A percentile compares a stretch with the other conserved stretches of the same genome.
These are phyloP conservation scores for Plagodis pulveraria DNA, from an alignment of 2,888 invertebrate species.

Conservation along the genomic window DNA sequence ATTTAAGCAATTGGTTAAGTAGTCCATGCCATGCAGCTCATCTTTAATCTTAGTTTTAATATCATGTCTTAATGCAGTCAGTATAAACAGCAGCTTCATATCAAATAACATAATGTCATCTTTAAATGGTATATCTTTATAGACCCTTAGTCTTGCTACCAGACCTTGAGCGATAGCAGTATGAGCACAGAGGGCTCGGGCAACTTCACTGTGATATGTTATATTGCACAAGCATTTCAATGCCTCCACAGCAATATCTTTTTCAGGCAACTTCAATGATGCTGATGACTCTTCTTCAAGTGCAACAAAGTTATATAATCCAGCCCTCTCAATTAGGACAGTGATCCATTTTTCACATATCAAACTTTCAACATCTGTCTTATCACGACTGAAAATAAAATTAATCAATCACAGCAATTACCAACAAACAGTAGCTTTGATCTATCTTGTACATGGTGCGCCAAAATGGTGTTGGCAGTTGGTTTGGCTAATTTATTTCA, in stretches of 20 bases:
- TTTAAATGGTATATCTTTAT: slow-evolving; percentile 86
- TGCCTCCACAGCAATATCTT: slow-evolving; percentile 89
- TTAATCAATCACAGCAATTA: not conserved
- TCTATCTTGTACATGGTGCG: no score
- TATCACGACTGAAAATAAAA: slow-evolving; percentile 89
- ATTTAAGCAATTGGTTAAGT: slow-evolving; percentile 88
- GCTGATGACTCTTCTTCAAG: slow-evolving; percentile 63
- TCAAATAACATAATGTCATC: slow-evolving; percentile 93
- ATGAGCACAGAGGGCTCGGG: slow-evolving; percentile 77
- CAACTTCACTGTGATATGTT: slow-evolving; percentile 88
- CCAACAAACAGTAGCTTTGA: no score
- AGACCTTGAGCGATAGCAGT: slow-evolving; percentile 89
- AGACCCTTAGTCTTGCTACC: slow-evolving; percentile 88
- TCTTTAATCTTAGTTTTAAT: slow-evolving; percentile 87
- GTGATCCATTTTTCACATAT: slow-evolving; percentile 88
- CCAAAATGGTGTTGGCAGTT: no score
- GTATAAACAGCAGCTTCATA: slow-evolving; percentile 93
- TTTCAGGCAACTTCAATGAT: slow-evolving; percentile 66
- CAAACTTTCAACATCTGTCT: slow-evolving; percentile 88
- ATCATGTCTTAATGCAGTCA: slow-evolving; percentile 92
- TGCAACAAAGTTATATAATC: slow-evolving; percentile 78
- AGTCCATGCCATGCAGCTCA: slow-evolving; percentile 88
- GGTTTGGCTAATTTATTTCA: no score
- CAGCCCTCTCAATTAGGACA: slow-evolving; percentile 88
- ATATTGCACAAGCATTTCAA: slow-evolving; percentile 96